phyloP scores from a whole-genome alignment of 2,888 invertebrate genomes.

The Zygaena filipendulae region DNA sequence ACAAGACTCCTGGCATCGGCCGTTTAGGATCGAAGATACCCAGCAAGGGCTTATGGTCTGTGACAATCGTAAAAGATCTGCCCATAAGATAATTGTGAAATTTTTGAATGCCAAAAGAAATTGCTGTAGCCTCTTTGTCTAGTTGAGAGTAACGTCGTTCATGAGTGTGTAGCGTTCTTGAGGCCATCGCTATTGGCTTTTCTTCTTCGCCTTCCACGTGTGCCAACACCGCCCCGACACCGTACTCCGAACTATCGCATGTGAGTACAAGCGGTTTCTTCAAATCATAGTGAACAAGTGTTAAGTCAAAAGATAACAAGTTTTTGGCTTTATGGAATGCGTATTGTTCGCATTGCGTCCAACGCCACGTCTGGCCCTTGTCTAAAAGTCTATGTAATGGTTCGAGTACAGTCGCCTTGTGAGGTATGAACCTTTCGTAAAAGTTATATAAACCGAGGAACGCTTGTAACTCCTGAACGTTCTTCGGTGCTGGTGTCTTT shows the following conservation, averaged over 20 bases:
- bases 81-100: constrained; percentile 14
- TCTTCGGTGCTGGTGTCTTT: constrained; percentile 2
- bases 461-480: background rate
- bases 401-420: constrained; percentile 4
- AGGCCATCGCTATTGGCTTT: constrained; percentile 11
- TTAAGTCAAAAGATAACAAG: constrained; percentile 6
- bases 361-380: constrained; percentile 10
- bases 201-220: constrained; percentile 12
- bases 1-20: constrained; percentile 14
- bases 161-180: constrained; percentile 12
- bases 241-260: constrained; percentile 18
- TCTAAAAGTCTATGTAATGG: constrained; percentile 10
- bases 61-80: constrained; percentile 11
- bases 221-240: constrained; percentile 13
- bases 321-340: constrained; percentile 12
- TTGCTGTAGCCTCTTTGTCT: constrained; percentile 15
- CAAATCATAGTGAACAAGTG: constrained; percentile 15
- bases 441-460: constrained; percentile 8
- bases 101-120: constrained; percentile 15
- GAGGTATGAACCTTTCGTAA: constrained; percentile 6
- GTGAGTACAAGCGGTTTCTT: constrained; percentile 12
- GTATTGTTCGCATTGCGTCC: constrained; percentile 12
- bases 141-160: constrained; percentile 14
- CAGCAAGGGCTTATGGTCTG: constrained; percentile 16
- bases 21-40: constrained; percentile 14